Evolutionary conservation across 2,113 vertebrate genomes (phyloP), one percentile per base, ranked within the genome.

Genomic region (Heloderma charlesbogerti): DNA sequence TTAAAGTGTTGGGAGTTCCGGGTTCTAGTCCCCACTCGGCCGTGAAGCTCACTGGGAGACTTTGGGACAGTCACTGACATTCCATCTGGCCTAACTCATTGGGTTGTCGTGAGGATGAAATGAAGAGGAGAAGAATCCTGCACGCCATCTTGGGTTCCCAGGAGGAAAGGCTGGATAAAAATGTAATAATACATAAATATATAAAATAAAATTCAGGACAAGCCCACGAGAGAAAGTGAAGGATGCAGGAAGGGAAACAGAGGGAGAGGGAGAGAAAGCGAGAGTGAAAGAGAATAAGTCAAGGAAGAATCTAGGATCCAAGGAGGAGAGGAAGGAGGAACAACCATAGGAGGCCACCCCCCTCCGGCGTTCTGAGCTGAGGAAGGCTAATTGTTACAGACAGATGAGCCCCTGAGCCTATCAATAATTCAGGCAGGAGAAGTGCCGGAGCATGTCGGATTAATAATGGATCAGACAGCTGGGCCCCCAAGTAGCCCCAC

Each of bases 381-480:
- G 84, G 54, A 37, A 48, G 0, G 84, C 88, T 89, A 89, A 89
- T 89, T 82, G 91, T 89, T 89, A 89, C 88, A 20, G 83, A 82
- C 83, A 7, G 0, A 51, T 1, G 27, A 66, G 79, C 48, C 69
- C 6, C 7, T 27, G 0, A 60, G 63, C 54, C 69, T 84, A 90
- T 43, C 0, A 66, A 89, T 93, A 89, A 88, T 5, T 48, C 93
- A 94, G 0, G 89, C 93, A 0, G 0, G 2, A 1, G 48, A 93
- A 85, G 25, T 7, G 72, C 5, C 0, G 60, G 54, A 72, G 75
- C 87, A 51, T 92, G 91, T 92, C 74, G 51, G 91, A 85, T 89
- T 89, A 92, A 92, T 89, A 92, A 89, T 89, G 48, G 2, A 92
- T 74, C 87, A 81, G 82, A 60, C 87, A 71, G 81, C 91, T 57